phyloP scores from a whole-genome alignment of 2,888 invertebrate genomes.

The Leucophora obtusa region DNA sequence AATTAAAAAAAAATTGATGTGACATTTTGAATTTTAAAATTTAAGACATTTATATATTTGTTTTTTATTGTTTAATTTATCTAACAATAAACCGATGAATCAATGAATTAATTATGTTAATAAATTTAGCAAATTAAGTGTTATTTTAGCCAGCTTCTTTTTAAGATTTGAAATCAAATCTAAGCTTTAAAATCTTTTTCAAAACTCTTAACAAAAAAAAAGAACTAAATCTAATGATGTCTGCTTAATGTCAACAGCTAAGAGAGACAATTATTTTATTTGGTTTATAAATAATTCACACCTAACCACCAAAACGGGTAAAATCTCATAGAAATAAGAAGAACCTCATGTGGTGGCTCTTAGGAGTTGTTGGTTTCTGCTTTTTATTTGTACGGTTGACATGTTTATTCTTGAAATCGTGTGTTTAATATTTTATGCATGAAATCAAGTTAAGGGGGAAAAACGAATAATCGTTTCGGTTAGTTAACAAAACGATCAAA shows the following conservation, averaged over 20 bases:
- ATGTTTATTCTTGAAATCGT: slow-evolving; percentile 39
- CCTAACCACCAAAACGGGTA: background rate
- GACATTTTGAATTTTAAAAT: background rate
- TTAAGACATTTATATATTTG: slow-evolving; percentile 18
- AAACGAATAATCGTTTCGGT: slow-evolving; percentile 17
- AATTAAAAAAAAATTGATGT: background rate
- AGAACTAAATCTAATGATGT: slow-evolving; percentile 48
- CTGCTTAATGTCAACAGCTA: slow-evolving; percentile 48
- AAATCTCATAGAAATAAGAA: background rate
- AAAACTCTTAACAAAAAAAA: slow-evolving; percentile 35
- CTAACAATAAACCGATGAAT: slow-evolving; percentile 26
- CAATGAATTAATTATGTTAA: slow-evolving; percentile 58
- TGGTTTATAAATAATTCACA: slow-evolving; percentile 51
- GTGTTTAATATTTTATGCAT: slow-evolving; percentile 49
- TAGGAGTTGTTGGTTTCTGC: background rate
- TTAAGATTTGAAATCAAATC: slow-evolving; percentile 3
- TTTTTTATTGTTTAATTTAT: slow-evolving; percentile 10
- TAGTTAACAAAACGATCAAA: slow-evolving; percentile 53
- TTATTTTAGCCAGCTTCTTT: slow-evolving; percentile 47
- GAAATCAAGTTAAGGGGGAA: slow-evolving; percentile 30
- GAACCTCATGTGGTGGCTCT: slow-evolving; percentile 26
- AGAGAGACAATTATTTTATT: slow-evolving; percentile 50
- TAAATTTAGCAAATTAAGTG: slow-evolving; percentile 61
- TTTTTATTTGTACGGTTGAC: slow-evolving; percentile 1
- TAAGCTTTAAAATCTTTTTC: background rate